phyloP scores from a whole-genome alignment of 2,888 invertebrate genomes.

The Ametastegia equiseti region DNA sequence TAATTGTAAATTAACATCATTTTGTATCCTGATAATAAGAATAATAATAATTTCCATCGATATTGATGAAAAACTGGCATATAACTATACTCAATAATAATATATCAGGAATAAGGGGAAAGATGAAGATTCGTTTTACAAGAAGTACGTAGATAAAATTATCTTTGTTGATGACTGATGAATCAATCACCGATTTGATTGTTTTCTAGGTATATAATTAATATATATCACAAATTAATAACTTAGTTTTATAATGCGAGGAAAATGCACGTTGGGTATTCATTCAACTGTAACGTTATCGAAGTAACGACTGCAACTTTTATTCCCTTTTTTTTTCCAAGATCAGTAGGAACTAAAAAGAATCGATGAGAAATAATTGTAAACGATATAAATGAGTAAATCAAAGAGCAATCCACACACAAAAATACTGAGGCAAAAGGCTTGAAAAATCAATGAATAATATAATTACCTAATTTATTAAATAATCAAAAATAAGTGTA shows the following conservation, averaged over 20 bases:
- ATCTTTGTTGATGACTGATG: background rate
- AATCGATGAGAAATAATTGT: slow-evolving; percentile 14
- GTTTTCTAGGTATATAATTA: slow-evolving; percentile 2
- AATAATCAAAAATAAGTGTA: background rate
- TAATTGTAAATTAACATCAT: too few species aligned
- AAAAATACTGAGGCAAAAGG: too few species aligned
- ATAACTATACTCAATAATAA: slow-evolving; percentile 23
- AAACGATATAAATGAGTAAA: background rate
- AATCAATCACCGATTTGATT: background rate
- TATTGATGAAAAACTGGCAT: background rate
- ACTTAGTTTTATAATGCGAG: slow-evolving; percentile 30
- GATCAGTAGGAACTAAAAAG: slow-evolving; percentile 42
- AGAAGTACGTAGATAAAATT: too few species aligned
- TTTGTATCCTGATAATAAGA: too few species aligned
- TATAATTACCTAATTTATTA: background rate
- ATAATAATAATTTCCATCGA: background rate
- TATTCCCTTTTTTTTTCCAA: background rate
- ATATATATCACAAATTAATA: slow-evolving; percentile 43
- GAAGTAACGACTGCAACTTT: slow-evolving; percentile 33
- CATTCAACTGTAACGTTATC: slow-evolving; percentile 2
- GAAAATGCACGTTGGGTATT: slow-evolving; percentile 31
- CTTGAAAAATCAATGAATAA: background rate
- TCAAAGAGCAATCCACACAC: background rate
- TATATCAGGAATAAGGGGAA: background rate
- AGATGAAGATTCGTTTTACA: too few species aligned